Evolutionary conservation across 2,888 invertebrate genomes (phyloP).

Genomic region (Schizaphis graminum): DNA sequence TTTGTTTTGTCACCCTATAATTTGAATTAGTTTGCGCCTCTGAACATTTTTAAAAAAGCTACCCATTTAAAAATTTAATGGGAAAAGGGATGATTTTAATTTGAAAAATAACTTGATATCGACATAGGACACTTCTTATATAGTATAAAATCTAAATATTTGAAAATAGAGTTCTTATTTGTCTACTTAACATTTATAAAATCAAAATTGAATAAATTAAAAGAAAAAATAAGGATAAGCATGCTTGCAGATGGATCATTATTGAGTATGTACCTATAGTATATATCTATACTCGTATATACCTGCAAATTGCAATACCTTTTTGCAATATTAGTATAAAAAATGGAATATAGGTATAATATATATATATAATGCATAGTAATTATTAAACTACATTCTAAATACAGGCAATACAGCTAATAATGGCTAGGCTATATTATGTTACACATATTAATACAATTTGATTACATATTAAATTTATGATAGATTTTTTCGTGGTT

Average conservation of each 20-base stretch:
- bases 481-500: neutral
- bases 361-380: no score
- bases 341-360: no score
- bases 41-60: neutral
- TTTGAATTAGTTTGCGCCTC: no score
- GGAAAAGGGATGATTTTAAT: neutral
- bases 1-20: no score
- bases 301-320: no score
- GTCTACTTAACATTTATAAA: neutral
- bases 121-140: neutral
- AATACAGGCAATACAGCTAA: no score
- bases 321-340: neutral
- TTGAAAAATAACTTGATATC: neutral
- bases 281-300: neutral
- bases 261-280: neutral
- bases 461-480: neutral
- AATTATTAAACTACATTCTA: neutral
- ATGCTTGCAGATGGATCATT: neutral
- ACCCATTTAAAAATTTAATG: neutral
- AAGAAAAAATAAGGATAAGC: neutral
- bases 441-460: neutral
- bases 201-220: neutral
- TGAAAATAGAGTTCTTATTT: neutral
- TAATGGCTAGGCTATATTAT: neutral
- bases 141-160: neutral